These are phyloP conservation scores for Ommatoiulus sabulosus DNA, from an alignment of 2,888 invertebrate genomes.

Conservation along the genomic window DNA sequence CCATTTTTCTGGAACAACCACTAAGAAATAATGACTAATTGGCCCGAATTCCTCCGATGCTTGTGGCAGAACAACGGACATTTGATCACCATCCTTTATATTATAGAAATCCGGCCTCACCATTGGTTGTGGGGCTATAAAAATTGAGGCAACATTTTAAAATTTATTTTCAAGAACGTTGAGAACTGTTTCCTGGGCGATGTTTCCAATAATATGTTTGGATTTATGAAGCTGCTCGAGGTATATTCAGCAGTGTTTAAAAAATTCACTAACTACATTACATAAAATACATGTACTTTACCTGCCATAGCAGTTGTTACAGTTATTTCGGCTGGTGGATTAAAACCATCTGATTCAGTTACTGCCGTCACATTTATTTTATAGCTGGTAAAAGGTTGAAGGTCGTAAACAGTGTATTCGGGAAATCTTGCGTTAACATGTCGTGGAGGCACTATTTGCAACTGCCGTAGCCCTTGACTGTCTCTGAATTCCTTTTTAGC, in stretches of 20 bases:
- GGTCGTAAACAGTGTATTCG: slow-evolving; percentile 83
- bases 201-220: too few species aligned
- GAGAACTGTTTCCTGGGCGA: too few species aligned
- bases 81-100: slow-evolving; percentile 78
- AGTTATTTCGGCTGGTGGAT: slow-evolving; percentile 91
- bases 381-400: slow-evolving; percentile 94
- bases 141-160: not conserved
- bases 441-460: slow-evolving; percentile 79
- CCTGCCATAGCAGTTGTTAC: slow-evolving; percentile 96
- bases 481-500: slow-evolving; percentile 95
- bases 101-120: slow-evolving; percentile 95
- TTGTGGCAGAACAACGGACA: slow-evolving; percentile 86
- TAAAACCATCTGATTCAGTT: slow-evolving; percentile 83
- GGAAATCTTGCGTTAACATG: slow-evolving; percentile 76
- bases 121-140: slow-evolving; percentile 88
- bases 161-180: too few species aligned
- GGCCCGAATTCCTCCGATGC: slow-evolving; percentile 99
- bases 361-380: slow-evolving; percentile 91
- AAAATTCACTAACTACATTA: too few species aligned
- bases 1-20: slow-evolving; percentile 94
- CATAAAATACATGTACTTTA: slow-evolving; percentile 61
- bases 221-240: too few species aligned
- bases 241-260: too few species aligned
- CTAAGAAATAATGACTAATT: slow-evolving; percentile 95
- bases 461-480: slow-evolving; percentile 91